Evolutionary conservation across 1,140 invertebrate genomes (phyloP).

Genomic region (Drosophila nannoptera): DNA sequence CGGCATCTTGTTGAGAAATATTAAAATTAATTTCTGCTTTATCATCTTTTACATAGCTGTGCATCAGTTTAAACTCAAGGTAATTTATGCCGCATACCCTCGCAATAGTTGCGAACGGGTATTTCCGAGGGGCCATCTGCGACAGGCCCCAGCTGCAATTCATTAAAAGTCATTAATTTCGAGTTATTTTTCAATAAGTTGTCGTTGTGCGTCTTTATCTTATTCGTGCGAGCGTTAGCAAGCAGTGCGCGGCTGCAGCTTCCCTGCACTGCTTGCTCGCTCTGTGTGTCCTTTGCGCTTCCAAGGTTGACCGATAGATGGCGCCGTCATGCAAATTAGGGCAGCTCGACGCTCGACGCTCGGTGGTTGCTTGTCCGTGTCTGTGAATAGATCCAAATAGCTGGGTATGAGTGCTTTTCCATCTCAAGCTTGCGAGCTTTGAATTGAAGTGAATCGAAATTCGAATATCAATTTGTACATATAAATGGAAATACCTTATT

Average conservation of each 20-base stretch:
- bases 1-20: slow-evolving; percentile 50
- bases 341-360: not conserved
- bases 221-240: not conserved
- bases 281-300: slow-evolving; percentile 34
- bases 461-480: no score
- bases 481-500: no score
- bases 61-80: slow-evolving; percentile 47
- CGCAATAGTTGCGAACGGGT: slow-evolving; percentile 3
- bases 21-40: slow-evolving; percentile 72
- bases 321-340: slow-evolving; percentile 32
- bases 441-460: no score
- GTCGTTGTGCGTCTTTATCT: not conserved
- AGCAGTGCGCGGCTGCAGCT: not conserved
- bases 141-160: slow-evolving; percentile 18
- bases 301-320: slow-evolving; percentile 43
- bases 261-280: slow-evolving; percentile 54
- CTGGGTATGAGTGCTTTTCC: not conserved
- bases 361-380: not conserved
- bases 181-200: slow-evolving; percentile 3
- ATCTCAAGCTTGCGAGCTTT: no score
- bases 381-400: not conserved
- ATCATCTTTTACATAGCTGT: slow-evolving; percentile 42
- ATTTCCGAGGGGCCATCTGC: not conserved
- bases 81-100: slow-evolving; percentile 41
- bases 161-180: slow-evolving; percentile 18